These are phyloP conservation scores for Drosophila planitibia DNA, from an alignment of 2,888 invertebrate genomes.

Conservation along the genomic window DNA sequence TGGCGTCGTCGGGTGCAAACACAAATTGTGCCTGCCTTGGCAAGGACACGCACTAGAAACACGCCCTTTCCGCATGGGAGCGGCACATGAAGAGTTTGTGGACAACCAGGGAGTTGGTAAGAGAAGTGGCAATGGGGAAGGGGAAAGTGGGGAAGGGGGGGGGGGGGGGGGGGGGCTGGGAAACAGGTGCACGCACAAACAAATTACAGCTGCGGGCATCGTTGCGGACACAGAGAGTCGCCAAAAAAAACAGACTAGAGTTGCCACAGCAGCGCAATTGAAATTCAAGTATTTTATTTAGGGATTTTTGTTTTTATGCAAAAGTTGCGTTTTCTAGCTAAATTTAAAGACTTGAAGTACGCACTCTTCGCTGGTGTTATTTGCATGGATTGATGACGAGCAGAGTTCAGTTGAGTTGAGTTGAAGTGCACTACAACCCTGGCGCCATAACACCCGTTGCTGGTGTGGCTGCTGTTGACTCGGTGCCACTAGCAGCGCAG, in stretches of 20 bases:
- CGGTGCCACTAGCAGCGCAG: not conserved
- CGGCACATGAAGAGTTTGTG: not conserved
- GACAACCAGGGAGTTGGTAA: not conserved
- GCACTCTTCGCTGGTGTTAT: not conserved
- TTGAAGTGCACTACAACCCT: constrained; percentile 30
- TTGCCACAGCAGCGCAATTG: not conserved
- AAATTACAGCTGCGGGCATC: not conserved
- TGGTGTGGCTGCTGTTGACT: not conserved
- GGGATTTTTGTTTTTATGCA: not conserved
- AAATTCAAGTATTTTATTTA: not conserved
- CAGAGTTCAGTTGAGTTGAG: not conserved
- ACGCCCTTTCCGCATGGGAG: constrained; percentile 12
- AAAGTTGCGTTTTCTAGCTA: not conserved
- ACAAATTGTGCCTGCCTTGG: constrained; percentile 31
- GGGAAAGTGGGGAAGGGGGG: not conserved
- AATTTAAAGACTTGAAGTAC: not conserved
- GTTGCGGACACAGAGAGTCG: not conserved
- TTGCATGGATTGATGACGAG: not conserved
- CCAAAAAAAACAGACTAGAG: not conserved
- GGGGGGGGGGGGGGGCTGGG: not conserved
- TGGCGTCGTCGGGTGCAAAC: constrained; percentile 5
- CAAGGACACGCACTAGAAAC: constrained; percentile 66
- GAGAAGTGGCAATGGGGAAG: not conserved
- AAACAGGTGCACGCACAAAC: constrained; percentile 10
- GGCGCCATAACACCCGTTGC: constrained; percentile 12